phyloP scores from a whole-genome alignment of 30 jellyfish, hydroid and myxozoan genomes.

The Cassiopea andromeda region DNA sequence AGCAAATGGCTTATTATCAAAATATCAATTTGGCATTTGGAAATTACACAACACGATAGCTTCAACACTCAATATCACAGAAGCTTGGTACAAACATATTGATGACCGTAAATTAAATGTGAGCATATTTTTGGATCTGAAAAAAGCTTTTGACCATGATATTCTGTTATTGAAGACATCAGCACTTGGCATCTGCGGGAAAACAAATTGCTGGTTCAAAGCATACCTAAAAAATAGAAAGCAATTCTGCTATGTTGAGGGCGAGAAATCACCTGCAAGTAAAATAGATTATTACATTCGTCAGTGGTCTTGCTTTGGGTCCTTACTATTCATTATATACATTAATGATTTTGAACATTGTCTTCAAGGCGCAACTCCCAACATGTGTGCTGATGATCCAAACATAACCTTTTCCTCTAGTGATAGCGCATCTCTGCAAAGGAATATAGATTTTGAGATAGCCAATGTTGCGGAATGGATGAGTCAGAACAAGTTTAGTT shows the following conservation, averaged over 20 bases:
- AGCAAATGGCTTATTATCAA: conserved; percentile 1
- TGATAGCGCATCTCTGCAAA: conserved; percentile 1
- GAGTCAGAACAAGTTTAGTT: conserved; percentile 4
- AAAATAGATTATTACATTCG: neutral
- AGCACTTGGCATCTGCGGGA: conserved; percentile 20
- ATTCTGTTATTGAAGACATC: conserved; percentile 24
- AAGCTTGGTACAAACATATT: conserved; percentile 16
- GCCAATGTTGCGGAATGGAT: conserved; percentile 11
- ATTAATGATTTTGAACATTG: conserved; percentile 28
- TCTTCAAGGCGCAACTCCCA: neutral
- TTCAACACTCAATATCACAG: conserved; percentile 23
- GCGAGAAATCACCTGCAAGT: neutral
- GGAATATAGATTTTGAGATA: conserved; percentile 4
- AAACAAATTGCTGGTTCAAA: conserved; percentile 25
- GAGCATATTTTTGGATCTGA: conserved; percentile 32
- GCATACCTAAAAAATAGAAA: conserved; percentile 34
- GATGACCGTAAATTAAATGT: conserved; percentile 32
- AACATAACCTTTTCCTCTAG: conserved; percentile 8
- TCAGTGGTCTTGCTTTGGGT: conserved; percentile 45
- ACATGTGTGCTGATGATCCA: neutral
- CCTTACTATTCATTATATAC: conserved; percentile 16
- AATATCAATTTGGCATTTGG: conserved; percentile 38
- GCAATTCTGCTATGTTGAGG: neutral
- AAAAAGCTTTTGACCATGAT: conserved; percentile 29
- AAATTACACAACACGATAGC: conserved; percentile 39